phyloP scores from a whole-genome alignment of 2,888 invertebrate genomes.

The Crematogaster levior region DNA sequence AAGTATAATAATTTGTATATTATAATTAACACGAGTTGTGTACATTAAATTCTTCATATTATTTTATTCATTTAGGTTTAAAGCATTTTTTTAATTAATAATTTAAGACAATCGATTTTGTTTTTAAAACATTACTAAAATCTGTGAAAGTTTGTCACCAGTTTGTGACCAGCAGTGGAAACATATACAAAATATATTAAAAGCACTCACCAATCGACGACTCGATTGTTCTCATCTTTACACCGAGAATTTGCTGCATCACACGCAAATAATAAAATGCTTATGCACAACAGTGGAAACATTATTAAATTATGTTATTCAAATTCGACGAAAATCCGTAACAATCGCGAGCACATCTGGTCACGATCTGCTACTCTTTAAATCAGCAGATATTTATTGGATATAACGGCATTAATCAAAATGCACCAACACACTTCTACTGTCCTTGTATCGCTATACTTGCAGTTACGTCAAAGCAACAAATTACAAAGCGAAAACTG shows the following conservation, averaged over 20 bases:
- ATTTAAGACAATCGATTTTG: neutral
- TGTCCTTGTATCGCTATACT: conserved; percentile 8
- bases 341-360: neutral
- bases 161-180: neutral
- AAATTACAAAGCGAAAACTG: neutral
- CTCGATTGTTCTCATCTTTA: conserved; percentile 88
- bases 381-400: neutral
- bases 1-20: neutral
- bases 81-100: neutral
- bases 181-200: neutral
- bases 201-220: conserved; percentile 90
- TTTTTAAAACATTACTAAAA: conserved; percentile 1
- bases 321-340: neutral
- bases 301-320: neutral
- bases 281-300: conserved; percentile 26
- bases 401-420: conserved; percentile 5
- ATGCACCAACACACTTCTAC: neutral
- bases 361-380: neutral
- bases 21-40: neutral
- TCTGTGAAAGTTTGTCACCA: neutral
- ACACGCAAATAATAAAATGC: conserved; percentile 24
- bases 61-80: neutral
- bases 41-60: neutral
- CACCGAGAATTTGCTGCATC: conserved; percentile 79
- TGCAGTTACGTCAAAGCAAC: neutral